phyloP scores from a whole-genome alignment of 2,113 vertebrate genomes.

The Haemorhous mexicanus region DNA sequence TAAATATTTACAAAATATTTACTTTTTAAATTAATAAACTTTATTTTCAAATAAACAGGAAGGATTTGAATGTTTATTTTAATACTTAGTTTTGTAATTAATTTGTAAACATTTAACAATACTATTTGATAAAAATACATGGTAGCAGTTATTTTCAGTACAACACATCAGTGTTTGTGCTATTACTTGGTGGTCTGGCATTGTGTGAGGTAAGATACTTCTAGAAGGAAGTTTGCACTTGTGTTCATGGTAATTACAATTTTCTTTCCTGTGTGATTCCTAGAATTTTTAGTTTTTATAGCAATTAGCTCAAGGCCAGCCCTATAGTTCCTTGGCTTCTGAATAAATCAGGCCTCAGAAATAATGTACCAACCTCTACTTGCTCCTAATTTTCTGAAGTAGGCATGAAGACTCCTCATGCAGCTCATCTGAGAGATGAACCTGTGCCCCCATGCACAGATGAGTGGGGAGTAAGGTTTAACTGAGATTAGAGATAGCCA shows the following conservation, averaged over 20 bases:
- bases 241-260: background rate
- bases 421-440: background rate
- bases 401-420: background rate
- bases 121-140: background rate
- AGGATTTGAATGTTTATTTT: background rate
- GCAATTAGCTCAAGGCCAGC: background rate
- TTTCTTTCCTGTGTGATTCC: background rate
- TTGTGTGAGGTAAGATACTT: background rate
- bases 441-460: background rate
- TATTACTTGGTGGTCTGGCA: background rate
- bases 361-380: background rate
- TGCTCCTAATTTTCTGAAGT: background rate
- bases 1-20: background rate
- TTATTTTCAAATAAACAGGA: background rate
- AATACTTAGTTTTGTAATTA: background rate
- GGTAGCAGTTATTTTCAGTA: background rate
- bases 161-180: background rate
- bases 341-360: background rate
- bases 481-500: background rate
- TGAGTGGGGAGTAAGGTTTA: background rate
- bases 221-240: background rate
- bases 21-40: background rate
- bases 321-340: background rate
- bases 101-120: background rate
- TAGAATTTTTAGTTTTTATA: background rate